phyloP scores from a whole-genome alignment of 2,113 vertebrate genomes.

The Triplophysa siluroides region DNA sequence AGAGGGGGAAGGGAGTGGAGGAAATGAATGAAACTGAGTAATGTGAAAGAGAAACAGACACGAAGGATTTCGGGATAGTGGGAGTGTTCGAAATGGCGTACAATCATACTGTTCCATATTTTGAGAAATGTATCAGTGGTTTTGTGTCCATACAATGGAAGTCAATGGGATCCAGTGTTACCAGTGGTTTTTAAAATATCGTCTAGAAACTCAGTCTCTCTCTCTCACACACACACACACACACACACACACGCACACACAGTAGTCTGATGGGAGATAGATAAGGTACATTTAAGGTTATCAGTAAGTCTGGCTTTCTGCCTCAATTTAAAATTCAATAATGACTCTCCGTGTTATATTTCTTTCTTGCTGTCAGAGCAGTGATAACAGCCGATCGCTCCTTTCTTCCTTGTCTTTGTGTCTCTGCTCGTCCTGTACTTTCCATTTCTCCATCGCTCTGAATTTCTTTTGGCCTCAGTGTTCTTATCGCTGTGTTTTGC shows the following conservation, averaged over 20 bases:
- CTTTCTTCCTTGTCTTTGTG: neutral
- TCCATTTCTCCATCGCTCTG: slow-evolving; percentile 8
- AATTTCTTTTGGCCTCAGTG: slow-evolving; percentile 12
- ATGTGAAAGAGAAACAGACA: slow-evolving; percentile 1
- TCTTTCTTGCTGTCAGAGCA: slow-evolving; percentile 36
- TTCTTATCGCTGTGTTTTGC: slow-evolving; percentile 25
- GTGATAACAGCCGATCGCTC: slow-evolving; percentile 29
- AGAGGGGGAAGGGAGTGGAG: neutral
- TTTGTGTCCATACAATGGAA: no score
- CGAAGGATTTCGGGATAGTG: neutral
- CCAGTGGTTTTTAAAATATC: no score
- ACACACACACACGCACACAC: slow-evolving; percentile 34
- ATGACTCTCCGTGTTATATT: slow-evolving; percentile 45
- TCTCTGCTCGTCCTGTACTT: slow-evolving; percentile 15
- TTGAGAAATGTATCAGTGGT: no score
- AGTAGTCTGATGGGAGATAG: slow-evolving; percentile 53
- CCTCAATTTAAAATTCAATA: slow-evolving; percentile 60
- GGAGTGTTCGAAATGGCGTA: neutral
- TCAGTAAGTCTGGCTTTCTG: slow-evolving; percentile 51
- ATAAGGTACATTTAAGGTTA: slow-evolving; percentile 61
- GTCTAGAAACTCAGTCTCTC: slow-evolving; percentile 5
- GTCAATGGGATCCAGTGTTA: no score
- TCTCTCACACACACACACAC: slow-evolving; percentile 38
- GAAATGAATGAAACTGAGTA: neutral
- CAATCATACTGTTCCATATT: neutral